These are phyloP conservation scores for Drosophila neotestacea DNA, from an alignment of 2,888 invertebrate genomes.

Conservation along the genomic window DNA sequence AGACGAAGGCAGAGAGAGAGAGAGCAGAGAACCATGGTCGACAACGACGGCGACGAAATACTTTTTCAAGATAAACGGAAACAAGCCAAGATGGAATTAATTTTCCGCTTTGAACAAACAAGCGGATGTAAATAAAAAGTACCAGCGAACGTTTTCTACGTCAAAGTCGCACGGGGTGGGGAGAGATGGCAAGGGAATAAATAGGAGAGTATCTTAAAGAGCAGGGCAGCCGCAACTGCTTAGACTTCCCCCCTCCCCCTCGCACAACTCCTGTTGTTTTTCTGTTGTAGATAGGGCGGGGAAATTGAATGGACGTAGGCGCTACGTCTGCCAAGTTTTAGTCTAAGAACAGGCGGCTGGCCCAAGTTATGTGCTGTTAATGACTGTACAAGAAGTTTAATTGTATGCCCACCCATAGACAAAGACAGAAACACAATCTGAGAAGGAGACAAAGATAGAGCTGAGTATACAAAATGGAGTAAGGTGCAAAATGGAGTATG, in stretches of 20 bases:
- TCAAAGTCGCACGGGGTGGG: constrained; percentile 49
- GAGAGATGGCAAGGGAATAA: background rate
- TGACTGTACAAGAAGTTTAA: constrained; percentile 82
- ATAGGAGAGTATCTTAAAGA: constrained; percentile 19
- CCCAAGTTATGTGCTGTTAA: constrained; percentile 78
- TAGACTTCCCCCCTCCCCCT: constrained; percentile 33
- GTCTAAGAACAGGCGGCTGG: constrained; percentile 61
- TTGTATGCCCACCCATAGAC: constrained; percentile 65
- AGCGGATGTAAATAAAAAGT: constrained; percentile 84
- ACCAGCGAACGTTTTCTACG: constrained; percentile 67
- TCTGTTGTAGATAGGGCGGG: background rate
- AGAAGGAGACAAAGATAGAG: constrained; percentile 16
- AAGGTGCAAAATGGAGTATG: background rate
- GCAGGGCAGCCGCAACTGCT: constrained; percentile 61
- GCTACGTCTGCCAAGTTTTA: constrained; percentile 75
- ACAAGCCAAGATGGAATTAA: constrained; percentile 85
- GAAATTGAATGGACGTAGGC: constrained; percentile 28
- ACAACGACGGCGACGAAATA: constrained; percentile 58
- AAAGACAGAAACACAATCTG: constrained; percentile 16
- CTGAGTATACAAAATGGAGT: background rate
- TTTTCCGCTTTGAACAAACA: constrained; percentile 85
- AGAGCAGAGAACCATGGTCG: constrained; percentile 41
- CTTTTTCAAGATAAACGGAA: constrained; percentile 83
- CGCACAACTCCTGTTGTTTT: constrained; percentile 16
- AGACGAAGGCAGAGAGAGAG: background rate